Conservation (phyloP, 2,888 invertebrate species). For the Sceliomorpha sp. region DNA sequence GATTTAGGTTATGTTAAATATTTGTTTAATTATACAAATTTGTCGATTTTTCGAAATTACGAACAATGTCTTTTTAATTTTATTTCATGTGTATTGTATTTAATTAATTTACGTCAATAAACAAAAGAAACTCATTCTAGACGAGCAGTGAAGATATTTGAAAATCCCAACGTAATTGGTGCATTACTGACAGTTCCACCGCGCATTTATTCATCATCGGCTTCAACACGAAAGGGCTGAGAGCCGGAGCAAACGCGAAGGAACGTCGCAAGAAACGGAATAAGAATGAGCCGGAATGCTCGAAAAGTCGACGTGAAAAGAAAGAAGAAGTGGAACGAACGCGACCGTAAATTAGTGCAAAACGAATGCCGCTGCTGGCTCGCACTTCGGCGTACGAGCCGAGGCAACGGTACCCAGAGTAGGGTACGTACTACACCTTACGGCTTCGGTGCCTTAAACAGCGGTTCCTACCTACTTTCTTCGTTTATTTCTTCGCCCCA, state of each 20-base stretch:
- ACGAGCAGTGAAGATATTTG: too few relatives aligned
- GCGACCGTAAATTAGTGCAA: constrained; percentile 50
- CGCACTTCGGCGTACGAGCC: neutral
- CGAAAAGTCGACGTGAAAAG: constrained; percentile 29
- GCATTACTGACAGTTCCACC: too few relatives aligned
- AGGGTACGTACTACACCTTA: constrained; percentile 13
- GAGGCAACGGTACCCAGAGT: constrained; percentile 42
- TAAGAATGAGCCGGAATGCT: constrained; percentile 3
- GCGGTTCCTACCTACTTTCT: constrained; percentile 48
- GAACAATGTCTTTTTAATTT: too few relatives aligned
- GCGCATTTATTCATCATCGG: constrained; percentile 36
- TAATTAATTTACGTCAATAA: too few relatives aligned
- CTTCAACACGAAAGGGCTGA: too few relatives aligned
- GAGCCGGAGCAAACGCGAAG: constrained; percentile 23
- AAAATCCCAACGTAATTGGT: too few relatives aligned
- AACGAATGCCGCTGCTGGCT: constrained; percentile 38
- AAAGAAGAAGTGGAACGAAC: constrained; percentile 50
- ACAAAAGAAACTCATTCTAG: neutral
- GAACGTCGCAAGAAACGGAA: neutral
- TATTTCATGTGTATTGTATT: too few relatives aligned
- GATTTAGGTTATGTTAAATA: too few relatives aligned
- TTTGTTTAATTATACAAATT: too few relatives aligned
- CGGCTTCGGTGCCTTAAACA: constrained; percentile 25
- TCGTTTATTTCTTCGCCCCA: constrained; percentile 33
- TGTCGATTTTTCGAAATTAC: too few relatives aligned